A percentile compares a stretch with the other conserved stretches of the same genome.
Evolutionary conservation across 2,797 vertebrate genomes (phyloP).

Genomic region (Alcedo atthis): DNA sequence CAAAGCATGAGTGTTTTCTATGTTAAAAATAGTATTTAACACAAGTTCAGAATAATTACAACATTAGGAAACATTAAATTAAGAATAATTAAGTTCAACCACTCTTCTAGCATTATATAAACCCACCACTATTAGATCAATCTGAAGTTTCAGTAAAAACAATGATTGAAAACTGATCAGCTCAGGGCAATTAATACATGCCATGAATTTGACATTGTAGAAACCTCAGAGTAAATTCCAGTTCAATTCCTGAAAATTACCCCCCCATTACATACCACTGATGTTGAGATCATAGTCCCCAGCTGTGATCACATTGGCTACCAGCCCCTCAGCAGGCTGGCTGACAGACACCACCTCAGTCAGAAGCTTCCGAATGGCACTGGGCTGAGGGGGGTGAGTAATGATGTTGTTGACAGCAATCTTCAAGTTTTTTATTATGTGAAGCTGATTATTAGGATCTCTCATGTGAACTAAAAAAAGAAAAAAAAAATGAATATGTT

Average conservation of each 20-base stretch:
- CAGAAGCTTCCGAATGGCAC: conserved; percentile 82
- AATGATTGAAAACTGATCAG: not conserved
- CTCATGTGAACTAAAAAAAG: conserved; percentile 89
- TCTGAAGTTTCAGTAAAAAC: not conserved
- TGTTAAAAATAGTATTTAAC: not conserved
- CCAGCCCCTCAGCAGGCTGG: conserved; percentile 91
- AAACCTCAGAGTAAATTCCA: not conserved
- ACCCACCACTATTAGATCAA: not conserved
- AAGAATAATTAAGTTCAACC: not conserved
- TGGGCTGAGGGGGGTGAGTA: conserved; percentile 80
- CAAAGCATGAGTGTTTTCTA: not conserved
- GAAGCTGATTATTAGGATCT: conserved; percentile 96
- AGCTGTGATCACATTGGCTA: conserved; percentile 88
- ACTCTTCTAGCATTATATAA: not conserved
- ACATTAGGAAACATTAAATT: not conserved
- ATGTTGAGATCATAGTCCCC: conserved; percentile 97
- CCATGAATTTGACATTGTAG: not conserved
- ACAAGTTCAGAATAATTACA: not conserved
- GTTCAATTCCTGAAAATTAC: not conserved
- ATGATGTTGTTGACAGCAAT: conserved; percentile 91
- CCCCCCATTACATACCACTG: conserved; percentile 83
- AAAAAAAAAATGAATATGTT: not conserved
- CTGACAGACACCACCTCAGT: conserved; percentile 90
- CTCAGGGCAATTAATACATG: not conserved
- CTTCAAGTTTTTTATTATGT: conserved; percentile 94